Base-by-base conservation (phyloP, 1,140 invertebrate genomes). In the Caenorhabditis remanei region DNA sequence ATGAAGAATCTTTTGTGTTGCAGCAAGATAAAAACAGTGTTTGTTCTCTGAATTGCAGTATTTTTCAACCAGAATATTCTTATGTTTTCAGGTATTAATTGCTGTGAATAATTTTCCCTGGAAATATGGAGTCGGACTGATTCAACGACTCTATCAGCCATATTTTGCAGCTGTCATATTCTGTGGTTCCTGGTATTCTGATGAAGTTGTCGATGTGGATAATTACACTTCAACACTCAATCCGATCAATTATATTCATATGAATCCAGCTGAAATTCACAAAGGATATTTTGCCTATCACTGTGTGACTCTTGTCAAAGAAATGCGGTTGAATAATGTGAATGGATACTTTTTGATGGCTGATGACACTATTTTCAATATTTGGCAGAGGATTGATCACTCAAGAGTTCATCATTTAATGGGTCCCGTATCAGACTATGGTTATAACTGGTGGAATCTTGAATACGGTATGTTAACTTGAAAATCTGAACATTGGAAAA, bases 101-200 rank as follows among this genome's bases (percentile, higher is more conserved):
- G 32, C n/a, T 9, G 79, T 83, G 2, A 55, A 58, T 32, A 83
- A 83, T 41, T 58, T 14, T 16, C 48, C 55, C 14, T 55, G 48
- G 79, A 83, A 53, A 32, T 83, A 83, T 21, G 79, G 79, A 2
- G 13, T 32, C 4, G 48, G 48, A 13, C 5, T 83, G 9, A 24
- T 83, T 14, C 79, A 83, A 53, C 11, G 79, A 50, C 41, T 79
- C 7, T 79, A 79, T 55, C 43, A 48, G 21, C 71, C 71, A 24
- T 79, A 79, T 46, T 79, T 79, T 79, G 71, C 71, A 0, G 11
- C 71, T 4, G 41, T 79, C 0, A 79, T 79, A 46, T 79, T 79
- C 11, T 79, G 71, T 79, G 71, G 71, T 21, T 79, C 71, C 14
- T 79, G 71, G 71, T 79, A 79, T 21, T 48, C 79, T 1, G 79